Base-by-base conservation (phyloP, 2,888 invertebrate species). In the Synergus japonicus region DNA sequence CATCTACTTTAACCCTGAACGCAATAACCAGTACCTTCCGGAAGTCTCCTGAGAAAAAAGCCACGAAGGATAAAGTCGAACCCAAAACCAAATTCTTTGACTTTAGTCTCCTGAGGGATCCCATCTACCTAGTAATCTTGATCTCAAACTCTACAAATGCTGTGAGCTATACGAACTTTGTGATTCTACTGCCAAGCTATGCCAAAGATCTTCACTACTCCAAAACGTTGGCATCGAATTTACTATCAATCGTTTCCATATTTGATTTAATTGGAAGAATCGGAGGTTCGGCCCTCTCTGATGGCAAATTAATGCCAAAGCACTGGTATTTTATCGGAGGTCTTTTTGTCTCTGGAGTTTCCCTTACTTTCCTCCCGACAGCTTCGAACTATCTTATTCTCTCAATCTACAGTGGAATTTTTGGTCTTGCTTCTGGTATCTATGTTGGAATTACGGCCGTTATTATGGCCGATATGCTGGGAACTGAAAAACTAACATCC, bases 381-480 rank as follows among this genome's bases (percentile, higher is more conserved):
- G 94, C 95, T n/a, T 90, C 92, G 0, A 93, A 93, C 60, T 97
- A 96, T 89, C 89, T 92, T 0, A 93, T 94, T 73, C 94, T 97
- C 1, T 94, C 96, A 76, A 93, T 94, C 44, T 96, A 95, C 89
- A 97, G 97, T 91, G 95, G 95, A 0, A 88, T 96, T 0, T 97
- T 97, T 88, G 97, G 97, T 2, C 92, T 97, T 18, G 96, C 97
- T 3, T 97, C 97, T 0, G 97, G 97, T 12, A 94, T 96, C 2
- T 97, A 97, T 90, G 96, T 97, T 0, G 97, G 97, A 4, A 95
- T 97, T 15, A 97, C 97, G 0, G 97, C 97, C 0, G 95, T 97
- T 60, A 96, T 97, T 4, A 97, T 97, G 96, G 96, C 97, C 0
- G 97, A 97, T 89, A 95, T 97, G 95, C 90, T 97, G 8, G 97